Base-by-base conservation (phyloP, 2,797 vertebrate genomes). In the Tokudaia tokunoshimensis region DNA sequence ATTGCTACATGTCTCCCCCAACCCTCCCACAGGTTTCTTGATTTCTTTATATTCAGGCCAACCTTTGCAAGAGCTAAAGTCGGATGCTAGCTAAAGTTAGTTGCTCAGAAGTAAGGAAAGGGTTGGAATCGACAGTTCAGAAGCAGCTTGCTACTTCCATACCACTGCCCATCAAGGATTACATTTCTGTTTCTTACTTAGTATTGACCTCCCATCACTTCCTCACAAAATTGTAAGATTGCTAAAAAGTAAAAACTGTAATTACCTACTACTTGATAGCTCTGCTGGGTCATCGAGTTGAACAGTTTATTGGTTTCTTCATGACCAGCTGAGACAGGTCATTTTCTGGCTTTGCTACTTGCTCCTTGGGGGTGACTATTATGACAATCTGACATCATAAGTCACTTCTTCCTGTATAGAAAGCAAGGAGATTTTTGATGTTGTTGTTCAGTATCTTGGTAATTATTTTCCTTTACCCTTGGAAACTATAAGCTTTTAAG, bases 401-500 rank as follows among this genome's bases (percentile, higher is more conserved):
- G 63, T 34, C 76, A 75, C 13, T 65, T 65, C 79, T 65, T 29
- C 20, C 7, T 88, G 91, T 26, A 70, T 93, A 41, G 52, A 78
- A 61, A 87, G 37, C 81, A 95, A 95, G 81, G 11, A 63, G 4
- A 86, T 17, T 26, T 94, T 87, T 89, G 44, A 8, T 47, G 44
- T 29, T 44, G 22, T 72, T 80, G 41, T 94, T 95, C 70, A 84
- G 70, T 94, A 87, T 52, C 90, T n/a, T 89, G 41, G 81, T 94
- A 95, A 96, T 96, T 81, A 85, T 95, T 97, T 97, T 94, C 50
- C n/a, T 96, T 95, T 95, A 84, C 93, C 81, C 84, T 89, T 92
- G 84, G 95, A 89, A 96, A 87, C 97, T 90, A 85, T 70, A 96
- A 96, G 96, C 74, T 94, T 95, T 94, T 95, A 91, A 95, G 95